These are phyloP conservation scores for Illadopsis cleaveri DNA, from an alignment of 2,113 vertebrate species.

Conservation along the genomic window DNA sequence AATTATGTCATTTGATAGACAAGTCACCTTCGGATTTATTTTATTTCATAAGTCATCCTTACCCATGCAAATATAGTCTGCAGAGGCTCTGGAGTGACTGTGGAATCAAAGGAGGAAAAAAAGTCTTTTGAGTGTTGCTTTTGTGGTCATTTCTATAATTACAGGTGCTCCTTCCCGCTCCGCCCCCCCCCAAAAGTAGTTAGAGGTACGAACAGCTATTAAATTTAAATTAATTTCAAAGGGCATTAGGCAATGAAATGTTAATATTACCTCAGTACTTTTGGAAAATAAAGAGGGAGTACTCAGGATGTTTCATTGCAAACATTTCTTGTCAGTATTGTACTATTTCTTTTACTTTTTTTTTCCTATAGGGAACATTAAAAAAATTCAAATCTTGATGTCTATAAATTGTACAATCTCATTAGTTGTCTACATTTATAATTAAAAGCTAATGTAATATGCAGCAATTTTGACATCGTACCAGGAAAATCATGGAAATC, in stretches of 20 bases:
- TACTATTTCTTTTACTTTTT: neutral
- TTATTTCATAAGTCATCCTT: neutral
- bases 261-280: neutral
- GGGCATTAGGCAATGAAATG: neutral
- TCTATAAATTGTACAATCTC: neutral
- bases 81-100: neutral
- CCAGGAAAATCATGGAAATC: neutral
- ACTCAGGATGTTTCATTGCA: neutral
- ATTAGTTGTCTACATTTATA: neutral
- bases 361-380: neutral
- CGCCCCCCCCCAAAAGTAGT: fast-evolving
- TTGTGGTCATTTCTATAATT: neutral
- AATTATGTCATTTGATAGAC: neutral
- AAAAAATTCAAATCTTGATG: neutral
- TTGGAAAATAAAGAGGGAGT: neutral
- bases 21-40: neutral
- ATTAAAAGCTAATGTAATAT: neutral
- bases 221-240: neutral
- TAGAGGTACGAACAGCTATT: neutral
- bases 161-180: neutral
- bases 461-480: neutral
- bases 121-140: neutral
- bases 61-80: neutral
- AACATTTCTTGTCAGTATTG: neutral
- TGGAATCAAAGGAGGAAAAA: neutral